Evolutionary conservation across 2,113 vertebrate genomes (phyloP), one percentile per base, ranked within the genome.

Genomic region (Crotalus horridus): DNA sequence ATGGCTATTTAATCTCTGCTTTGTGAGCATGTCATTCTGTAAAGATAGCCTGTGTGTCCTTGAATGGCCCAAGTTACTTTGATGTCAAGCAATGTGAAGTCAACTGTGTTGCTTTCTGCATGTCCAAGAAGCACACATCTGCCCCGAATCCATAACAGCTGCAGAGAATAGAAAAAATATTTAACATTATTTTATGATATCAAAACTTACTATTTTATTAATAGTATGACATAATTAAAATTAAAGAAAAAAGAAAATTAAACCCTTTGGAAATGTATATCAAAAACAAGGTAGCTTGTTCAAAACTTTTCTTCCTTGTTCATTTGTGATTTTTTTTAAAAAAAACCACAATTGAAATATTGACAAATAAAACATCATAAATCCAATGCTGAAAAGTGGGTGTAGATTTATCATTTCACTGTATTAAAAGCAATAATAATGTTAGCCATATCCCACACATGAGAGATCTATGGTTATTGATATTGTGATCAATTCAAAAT

Each of bases 41-140:
- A 39, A 81, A 39, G 69, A 81, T 53, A 54, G 55, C 86, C 81
- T 61, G 15, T 43, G 26, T 90, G 81, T 90, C 74, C 92, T 93
- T 90, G 46, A 24, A 29, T 51, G n/a, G 39, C 46, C 15, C 74
- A 90, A 64, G 56, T 86, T 87, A 64, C 90, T 64, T 90, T 53
- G 48, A 81, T 26, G 89, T 93, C 89, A 90, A 81, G 48, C 81
- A 86, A 87, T 86, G 55, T 86, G 74, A 93, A 61, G 85, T 48
- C n/a, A 87, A 29, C 21, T 85, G 2, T 26, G 29, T 61, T 61
- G 74, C 55, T n/a, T 89, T 61, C 29, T 90, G 46, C 23, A n/a
- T 53, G 55, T 46, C 69, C 54, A n/a, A 90, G 9, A 90, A 61
- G 2, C 56, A 39, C 81, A 85, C 23, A 93, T 90, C 21, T 86